Conservation (phyloP, 2,888 invertebrate genomes). For the Clitarchus hookeri region DNA sequence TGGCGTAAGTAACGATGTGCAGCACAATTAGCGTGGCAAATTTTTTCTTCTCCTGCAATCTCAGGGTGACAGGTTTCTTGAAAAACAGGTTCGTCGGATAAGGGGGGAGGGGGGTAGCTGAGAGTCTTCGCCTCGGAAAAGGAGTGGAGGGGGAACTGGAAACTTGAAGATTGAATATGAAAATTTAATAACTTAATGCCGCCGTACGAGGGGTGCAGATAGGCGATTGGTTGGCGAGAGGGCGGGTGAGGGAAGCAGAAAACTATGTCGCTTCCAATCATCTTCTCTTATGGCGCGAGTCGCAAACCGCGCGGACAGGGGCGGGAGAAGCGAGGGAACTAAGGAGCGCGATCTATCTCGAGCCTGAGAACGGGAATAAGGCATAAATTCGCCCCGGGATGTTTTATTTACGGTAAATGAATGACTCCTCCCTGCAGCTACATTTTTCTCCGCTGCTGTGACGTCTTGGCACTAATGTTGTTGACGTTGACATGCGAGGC, state of each 20-base stretch:
- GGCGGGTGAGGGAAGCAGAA: neutral
- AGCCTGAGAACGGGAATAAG: neutral
- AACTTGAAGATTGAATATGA: slow-evolving; percentile 71
- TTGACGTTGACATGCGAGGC: neutral
- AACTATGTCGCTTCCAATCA: slow-evolving; percentile 23
- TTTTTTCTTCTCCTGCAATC: neutral
- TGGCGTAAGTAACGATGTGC: neutral
- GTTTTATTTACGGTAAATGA: neutral
- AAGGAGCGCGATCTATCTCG: neutral
- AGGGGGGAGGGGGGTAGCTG: neutral
- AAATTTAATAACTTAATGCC: slow-evolving; percentile 73
- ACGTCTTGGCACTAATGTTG: neutral
- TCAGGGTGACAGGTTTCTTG: neutral
- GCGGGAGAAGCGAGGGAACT: neutral
- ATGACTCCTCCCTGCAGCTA: neutral
- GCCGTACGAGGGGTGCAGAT: slow-evolving; percentile 3
- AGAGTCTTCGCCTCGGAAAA: neutral
- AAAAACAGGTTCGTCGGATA: neutral
- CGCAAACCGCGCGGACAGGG: neutral
- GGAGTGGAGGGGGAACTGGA: neutral
- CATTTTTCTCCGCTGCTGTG: neutral
- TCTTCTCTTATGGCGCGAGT: neutral
- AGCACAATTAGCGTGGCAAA: neutral
- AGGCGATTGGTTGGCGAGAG: slow-evolving; percentile 15
- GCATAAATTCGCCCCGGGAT: neutral